A percentile compares a stretch with the other conserved stretches of the same genome.
These are phyloP conservation scores for Amblyopsis rosae DNA, from an alignment of 2,113 vertebrate species.

Conservation along the genomic window DNA sequence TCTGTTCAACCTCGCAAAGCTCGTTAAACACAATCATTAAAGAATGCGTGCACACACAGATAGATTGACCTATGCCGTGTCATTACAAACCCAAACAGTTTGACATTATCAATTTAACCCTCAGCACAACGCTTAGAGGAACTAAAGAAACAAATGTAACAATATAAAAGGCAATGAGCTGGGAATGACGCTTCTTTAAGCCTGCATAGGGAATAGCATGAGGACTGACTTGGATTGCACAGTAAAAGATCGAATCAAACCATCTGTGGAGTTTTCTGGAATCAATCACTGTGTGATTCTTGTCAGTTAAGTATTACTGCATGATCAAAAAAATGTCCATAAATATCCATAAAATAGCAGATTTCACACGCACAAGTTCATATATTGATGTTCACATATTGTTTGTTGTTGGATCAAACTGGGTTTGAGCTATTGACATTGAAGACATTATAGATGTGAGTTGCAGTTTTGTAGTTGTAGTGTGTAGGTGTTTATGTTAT, in stretches of 20 bases:
- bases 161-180: background rate
- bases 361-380: too few relatives aligned
- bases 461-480: too few relatives aligned
- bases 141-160: background rate
- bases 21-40: slow-evolving; percentile 3
- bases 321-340: too few relatives aligned
- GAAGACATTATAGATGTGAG: too few relatives aligned
- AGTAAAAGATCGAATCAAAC: slow-evolving; percentile 1
- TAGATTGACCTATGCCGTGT: slow-evolving; percentile 13
- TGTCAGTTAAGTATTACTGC: background rate
- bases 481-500: too few relatives aligned
- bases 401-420: too few relatives aligned
- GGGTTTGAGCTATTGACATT: too few relatives aligned
- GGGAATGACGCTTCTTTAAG: slow-evolving; percentile 10
- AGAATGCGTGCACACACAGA: slow-evolving; percentile 13
- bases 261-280: background rate
- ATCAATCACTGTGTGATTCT: background rate
- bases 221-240: slow-evolving; percentile 3
- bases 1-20: slow-evolving; percentile 20
- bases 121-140: background rate
- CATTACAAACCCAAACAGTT: slow-evolving; percentile 30
- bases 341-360: too few relatives aligned
- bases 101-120: background rate
- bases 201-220: slow-evolving; percentile 1
- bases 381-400: too few relatives aligned